Evolutionary conservation across 1,140 invertebrate genomes (phyloP).

Genomic region (Plectrocnemia conspersa): DNA sequence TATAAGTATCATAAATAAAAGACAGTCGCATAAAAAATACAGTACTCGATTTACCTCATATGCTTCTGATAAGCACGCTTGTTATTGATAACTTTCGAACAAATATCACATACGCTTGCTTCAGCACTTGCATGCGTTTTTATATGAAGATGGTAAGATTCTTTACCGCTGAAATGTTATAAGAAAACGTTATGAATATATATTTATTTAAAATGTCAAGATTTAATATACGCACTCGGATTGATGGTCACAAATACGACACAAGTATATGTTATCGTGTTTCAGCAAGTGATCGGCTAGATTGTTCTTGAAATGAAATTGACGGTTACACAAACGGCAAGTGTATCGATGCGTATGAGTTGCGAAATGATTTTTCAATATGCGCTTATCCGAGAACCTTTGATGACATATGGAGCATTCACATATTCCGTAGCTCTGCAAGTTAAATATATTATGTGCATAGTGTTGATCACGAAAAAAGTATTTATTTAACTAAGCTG

Average conservation of each 20-base stretch:
- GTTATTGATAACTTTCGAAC: constrained; percentile 14
- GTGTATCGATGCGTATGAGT: constrained; percentile 8
- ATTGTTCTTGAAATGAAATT: constrained; percentile 12
- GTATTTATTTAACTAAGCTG: no score
- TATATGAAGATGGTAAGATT: background rate
- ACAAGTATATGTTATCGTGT: constrained; percentile 8
- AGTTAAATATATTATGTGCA: constrained; percentile 1
- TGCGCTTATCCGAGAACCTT: constrained; percentile 1
- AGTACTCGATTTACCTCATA: background rate
- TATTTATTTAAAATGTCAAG: background rate
- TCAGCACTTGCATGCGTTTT: constrained; percentile 2
- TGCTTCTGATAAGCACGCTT: constrained; percentile 12
- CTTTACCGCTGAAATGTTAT: constrained; percentile 5
- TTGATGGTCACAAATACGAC: constrained; percentile 2
- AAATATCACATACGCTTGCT: background rate
- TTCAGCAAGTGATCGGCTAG: constrained; percentile 4
- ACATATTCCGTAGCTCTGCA: constrained; percentile 1
- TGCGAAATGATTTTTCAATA: constrained; percentile 9
- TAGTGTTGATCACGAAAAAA: no score
- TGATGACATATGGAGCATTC: constrained; percentile 9
- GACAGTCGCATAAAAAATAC: background rate
- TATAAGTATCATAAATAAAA: background rate
- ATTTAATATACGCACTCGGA: constrained; percentile 3
- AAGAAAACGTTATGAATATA: background rate
- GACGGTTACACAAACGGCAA: background rate